Evolutionary conservation across 2,113 vertebrate species (phyloP).

Genomic region (Oncorhynchus gorbuscha): DNA sequence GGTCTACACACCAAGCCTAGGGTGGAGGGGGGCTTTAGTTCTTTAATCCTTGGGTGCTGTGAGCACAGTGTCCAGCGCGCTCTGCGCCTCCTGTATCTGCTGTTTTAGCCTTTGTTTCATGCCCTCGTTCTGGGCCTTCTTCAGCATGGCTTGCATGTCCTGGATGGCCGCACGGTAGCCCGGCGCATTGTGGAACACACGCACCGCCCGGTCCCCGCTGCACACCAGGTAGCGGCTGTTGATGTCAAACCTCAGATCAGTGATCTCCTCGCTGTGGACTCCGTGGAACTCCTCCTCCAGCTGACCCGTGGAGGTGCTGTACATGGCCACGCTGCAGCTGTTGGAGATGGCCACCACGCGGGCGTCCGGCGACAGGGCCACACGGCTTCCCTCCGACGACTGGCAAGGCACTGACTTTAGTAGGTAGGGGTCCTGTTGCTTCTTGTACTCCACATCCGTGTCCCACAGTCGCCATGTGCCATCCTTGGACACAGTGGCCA

Average conservation of each 20-base stretch:
- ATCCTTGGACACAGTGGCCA: constrained; percentile 91
- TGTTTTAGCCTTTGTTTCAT: constrained; percentile 86
- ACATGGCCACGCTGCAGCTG: constrained; percentile 75
- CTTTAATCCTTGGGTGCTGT: constrained; percentile 51
- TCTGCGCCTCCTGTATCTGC: constrained; percentile 83
- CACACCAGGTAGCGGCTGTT: constrained; percentile 83
- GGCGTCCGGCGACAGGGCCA: constrained; percentile 85
- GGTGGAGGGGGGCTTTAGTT: constrained; percentile 1
- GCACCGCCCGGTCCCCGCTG: constrained; percentile 83
- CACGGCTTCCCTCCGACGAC: constrained; percentile 69
- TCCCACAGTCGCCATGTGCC: constrained; percentile 97
- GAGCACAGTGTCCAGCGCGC: constrained; percentile 74
- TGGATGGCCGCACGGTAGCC: constrained; percentile 85
- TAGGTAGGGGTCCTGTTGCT: constrained; percentile 93
- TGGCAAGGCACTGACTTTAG: constrained; percentile 79
- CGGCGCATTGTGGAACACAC: constrained; percentile 85
- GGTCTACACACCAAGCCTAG: background rate
- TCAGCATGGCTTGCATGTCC: constrained; percentile 87
- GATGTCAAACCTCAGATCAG: constrained; percentile 84
- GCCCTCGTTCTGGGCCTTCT: constrained; percentile 79
- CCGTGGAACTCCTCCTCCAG: constrained; percentile 81
- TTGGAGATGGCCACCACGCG: constrained; percentile 81
- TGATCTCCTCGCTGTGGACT: constrained; percentile 75
- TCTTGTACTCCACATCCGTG: constrained; percentile 91
- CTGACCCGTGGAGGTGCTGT: constrained; percentile 71